Percentiles rank a stretch among this genome's conserved stretches.
Evolutionary conservation across 2,797 vertebrate species (phyloP).

Genomic region (Acanthopagrus latus): DNA sequence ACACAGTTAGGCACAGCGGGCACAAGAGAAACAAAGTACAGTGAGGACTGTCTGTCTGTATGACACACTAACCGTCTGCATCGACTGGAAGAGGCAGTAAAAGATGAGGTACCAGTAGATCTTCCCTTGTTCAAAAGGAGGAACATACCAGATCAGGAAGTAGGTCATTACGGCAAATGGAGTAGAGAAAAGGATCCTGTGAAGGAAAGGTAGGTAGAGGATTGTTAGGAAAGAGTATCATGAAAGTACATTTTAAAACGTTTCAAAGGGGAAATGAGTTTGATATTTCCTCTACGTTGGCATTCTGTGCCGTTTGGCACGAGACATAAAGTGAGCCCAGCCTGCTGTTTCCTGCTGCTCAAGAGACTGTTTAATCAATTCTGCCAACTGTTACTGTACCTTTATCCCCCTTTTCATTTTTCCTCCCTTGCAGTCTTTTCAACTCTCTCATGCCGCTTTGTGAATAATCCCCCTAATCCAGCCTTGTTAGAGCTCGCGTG

Average conservation of each 20-base stretch:
- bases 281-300: too few species aligned
- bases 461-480: conserved; percentile 73
- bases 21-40: neutral
- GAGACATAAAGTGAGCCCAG: neutral
- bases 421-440: conserved; percentile 35
- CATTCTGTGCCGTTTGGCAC: neutral
- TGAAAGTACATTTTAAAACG: neutral
- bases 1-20: conserved; percentile 1
- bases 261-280: neutral
- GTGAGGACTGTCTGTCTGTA: neutral
- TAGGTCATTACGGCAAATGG: conserved; percentile 91
- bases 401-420: conserved; percentile 20
- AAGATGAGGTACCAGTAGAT: conserved; percentile 93
- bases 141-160: conserved; percentile 95
- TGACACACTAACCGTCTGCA: conserved; percentile 91
- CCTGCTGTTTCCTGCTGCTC: neutral
- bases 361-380: conserved; percentile 21
- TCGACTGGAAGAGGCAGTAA: conserved; percentile 96
- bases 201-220: neutral
- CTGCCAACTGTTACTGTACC: conserved; percentile 35
- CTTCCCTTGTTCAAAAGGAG: conserved; percentile 87
- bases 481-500: conserved; percentile 35
- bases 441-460: conserved; percentile 37
- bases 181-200: conserved; percentile 93
- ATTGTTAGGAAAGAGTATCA: neutral